Percentiles rank a stretch among this genome's conserved stretches.
These are phyloP conservation scores for Salminus brasiliensis DNA, from an alignment of 2,113 vertebrate genomes.

Conservation along the genomic window DNA sequence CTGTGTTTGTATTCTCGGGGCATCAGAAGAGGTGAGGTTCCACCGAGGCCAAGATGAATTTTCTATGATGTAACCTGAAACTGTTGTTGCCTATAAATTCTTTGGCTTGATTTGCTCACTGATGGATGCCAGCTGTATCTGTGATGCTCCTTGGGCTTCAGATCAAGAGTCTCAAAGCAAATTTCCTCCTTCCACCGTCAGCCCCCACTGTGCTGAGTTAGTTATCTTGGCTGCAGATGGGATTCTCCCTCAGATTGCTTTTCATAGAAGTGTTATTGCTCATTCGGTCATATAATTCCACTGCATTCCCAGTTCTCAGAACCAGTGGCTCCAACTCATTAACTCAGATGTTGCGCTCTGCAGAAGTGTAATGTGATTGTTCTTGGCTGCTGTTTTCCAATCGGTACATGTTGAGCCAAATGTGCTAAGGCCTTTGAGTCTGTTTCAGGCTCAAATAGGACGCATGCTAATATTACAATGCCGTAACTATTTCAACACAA, in stretches of 20 bases:
- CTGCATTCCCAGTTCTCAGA: background rate
- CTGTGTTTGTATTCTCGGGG: too few species aligned
- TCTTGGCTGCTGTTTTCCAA: background rate
- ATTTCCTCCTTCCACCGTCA: background rate
- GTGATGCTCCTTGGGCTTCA: background rate
- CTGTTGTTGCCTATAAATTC: background rate
- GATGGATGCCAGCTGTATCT: background rate
- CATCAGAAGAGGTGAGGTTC: too few species aligned
- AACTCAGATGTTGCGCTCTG: background rate
- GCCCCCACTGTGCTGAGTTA: conserved; percentile 5
- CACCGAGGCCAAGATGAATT: too few species aligned
- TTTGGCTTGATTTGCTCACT: background rate
- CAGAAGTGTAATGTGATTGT: background rate
- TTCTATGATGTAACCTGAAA: too few species aligned
- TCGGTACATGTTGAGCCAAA: background rate
- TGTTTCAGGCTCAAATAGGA: background rate
- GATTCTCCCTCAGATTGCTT: background rate
- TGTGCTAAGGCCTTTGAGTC: background rate
- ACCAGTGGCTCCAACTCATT: background rate
- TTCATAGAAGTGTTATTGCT: conserved; percentile 20
- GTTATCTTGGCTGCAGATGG: conserved; percentile 13
- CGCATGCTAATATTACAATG: too few species aligned
- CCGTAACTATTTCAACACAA: too few species aligned
- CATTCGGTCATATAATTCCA: conserved; percentile 12
- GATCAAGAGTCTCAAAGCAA: conserved; percentile 15